Conservation (phyloP, 2,797 vertebrate genomes). For the Phalanger gymnotis region DNA sequence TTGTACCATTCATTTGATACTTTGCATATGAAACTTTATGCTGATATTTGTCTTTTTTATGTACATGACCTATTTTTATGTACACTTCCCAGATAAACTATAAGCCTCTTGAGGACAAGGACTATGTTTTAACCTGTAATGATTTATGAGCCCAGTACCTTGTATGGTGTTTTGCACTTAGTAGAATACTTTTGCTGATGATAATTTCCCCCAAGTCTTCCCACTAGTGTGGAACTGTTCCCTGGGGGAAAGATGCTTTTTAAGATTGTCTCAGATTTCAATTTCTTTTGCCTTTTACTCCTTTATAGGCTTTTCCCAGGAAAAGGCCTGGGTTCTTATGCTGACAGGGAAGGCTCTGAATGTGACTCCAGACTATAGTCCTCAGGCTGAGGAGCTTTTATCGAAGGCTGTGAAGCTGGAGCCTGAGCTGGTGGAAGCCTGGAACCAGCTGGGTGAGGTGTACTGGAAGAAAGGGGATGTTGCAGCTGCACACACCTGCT, state of each 20-base stretch:
- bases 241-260: background rate
- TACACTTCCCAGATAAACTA: background rate
- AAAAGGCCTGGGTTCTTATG: constrained; percentile 89
- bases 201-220: constrained; percentile 32
- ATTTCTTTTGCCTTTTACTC: background rate
- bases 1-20: background rate
- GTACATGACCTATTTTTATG: constrained; percentile 10
- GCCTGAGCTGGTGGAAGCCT: constrained; percentile 91
- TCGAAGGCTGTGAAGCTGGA: constrained; percentile 94
- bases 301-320: constrained; percentile 84
- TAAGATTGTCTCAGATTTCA: constrained; percentile 16
- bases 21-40: background rate
- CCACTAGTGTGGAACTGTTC: background rate
- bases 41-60: constrained; percentile 50
- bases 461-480: constrained; percentile 96
- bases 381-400: constrained; percentile 89
- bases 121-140: background rate
- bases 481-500: constrained; percentile 90
- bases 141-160: background rate
- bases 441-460: constrained; percentile 95
- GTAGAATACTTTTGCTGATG: constrained; percentile 2
- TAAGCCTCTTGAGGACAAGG: background rate
- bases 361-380: constrained; percentile 87
- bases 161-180: background rate
- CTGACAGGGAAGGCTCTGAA: constrained; percentile 91